Evolutionary conservation across 2,888 invertebrate genomes (phyloP).

Genomic region (Gymnosoma rotundatum): DNA sequence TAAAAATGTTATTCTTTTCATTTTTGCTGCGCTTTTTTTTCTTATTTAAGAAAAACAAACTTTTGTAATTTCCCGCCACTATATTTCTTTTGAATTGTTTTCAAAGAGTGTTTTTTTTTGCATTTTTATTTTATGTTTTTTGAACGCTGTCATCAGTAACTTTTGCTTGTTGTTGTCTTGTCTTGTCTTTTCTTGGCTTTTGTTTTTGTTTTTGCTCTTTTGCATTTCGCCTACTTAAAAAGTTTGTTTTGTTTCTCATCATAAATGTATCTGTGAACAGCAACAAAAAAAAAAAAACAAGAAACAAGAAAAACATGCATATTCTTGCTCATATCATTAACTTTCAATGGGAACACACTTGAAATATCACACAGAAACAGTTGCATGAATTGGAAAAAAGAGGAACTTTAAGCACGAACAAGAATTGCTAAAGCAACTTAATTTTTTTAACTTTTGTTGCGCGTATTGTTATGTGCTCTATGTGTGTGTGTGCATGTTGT

Average conservation of each 20-base stretch:
- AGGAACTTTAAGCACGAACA: neutral
- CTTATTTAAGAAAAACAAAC: slow-evolving; percentile 45
- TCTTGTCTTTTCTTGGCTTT: neutral
- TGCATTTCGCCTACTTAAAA: slow-evolving; percentile 42
- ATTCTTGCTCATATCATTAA: slow-evolving; percentile 62
- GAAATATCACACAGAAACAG: neutral
- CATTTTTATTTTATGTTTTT: neutral
- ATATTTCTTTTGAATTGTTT: slow-evolving; percentile 29
- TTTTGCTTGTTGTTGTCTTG: slow-evolving; percentile 32
- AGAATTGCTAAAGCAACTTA: slow-evolving; percentile 21
- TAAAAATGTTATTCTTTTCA: slow-evolving; percentile 39
- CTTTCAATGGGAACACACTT: slow-evolving; percentile 36
- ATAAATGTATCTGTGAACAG: slow-evolving; percentile 31
- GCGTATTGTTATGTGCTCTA: slow-evolving; percentile 9
- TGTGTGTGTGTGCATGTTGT: neutral
- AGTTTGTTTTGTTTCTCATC: slow-evolving; percentile 30
- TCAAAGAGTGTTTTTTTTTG: neutral
- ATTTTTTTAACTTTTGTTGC: neutral
- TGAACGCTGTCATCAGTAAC: slow-evolving; percentile 30
- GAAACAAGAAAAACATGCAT: slow-evolving; percentile 53
- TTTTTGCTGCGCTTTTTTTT: slow-evolving; percentile 26
- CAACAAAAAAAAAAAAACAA: too few species aligned
- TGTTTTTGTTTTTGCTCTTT: neutral
- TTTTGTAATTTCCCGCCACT: slow-evolving; percentile 67
- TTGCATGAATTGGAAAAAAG: neutral